Base-by-base conservation (phyloP, 2,888 invertebrate genomes). In the Drosophila borborema region DNA sequence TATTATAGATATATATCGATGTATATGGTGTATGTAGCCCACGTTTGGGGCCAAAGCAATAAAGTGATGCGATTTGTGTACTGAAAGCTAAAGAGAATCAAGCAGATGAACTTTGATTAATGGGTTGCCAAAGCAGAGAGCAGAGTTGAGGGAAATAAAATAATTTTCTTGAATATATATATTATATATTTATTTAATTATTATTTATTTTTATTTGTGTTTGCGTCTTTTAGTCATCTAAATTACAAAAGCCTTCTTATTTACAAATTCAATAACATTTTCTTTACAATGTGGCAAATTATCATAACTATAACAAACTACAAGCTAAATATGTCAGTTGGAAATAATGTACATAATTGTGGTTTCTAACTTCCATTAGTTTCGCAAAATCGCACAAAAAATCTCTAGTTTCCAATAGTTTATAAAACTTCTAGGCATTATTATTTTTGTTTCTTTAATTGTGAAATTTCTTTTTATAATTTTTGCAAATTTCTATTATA, bases 161-260 rank as follows among this genome's bases (percentile, higher is more conserved):
- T 43, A 36, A 5, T 45, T 55, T 16, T 36, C 20, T 61, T 53
- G 61, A 68, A 45, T 64, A 61, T 49, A 54, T 34, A 7, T 51
- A 1, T 34, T 28, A 1, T 45, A 20, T 28, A 28, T 23, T n/a
- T 48, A 48, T 48, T 49, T 49, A 49, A 14, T 36, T 53, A 31
- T 70, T 62, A 60, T 40, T 40, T 40, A 36, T 64, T 58, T 51
- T 71, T 59, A 62, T 41, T 71, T 70, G 34, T 74, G 64, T 65
- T 82, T 85, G 77, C 78, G 58, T 68, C 72, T 80, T 80, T 74
- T 2, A 85, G 82, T 62, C 62, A 51, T 80, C 84, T 84, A 84
- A 70, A 74, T 83, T 86, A 86, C 73, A 84, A 83, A 86, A 84
- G 80, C 86, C 61, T 67, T 79, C 80, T 65, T 74, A 76, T 82